Evolutionary conservation across 2,888 invertebrate genomes (phyloP), one percentile per base, ranked within the genome.

Genomic region (Criorhina ranunculi): DNA sequence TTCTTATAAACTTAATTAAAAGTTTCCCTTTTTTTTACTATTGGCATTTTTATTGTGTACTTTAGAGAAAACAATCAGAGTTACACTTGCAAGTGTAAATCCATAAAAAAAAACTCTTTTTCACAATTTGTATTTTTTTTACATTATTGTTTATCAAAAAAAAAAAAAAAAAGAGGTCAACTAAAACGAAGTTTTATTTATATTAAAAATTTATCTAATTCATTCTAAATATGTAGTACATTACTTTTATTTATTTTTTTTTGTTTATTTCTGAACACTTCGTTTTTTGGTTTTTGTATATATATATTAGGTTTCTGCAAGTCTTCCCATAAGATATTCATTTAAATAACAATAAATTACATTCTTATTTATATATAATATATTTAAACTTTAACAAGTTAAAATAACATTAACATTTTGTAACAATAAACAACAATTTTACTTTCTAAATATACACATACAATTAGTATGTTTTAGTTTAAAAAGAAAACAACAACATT

Each of bases 231-330:
- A 66, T 42, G 29, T n/a, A n/a, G n/a, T n/a, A n/a, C n/a, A n/a
- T n/a, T n/a, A n/a, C n/a, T n/a, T n/a, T 42, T 60, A 24, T 69
- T 62, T 29, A 6, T 67, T 66, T 57, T 59, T 40, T 29, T 15
- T 8, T 44, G 46, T 37, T 62, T n/a, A n/a, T 60, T 42, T 83
- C 57, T 75, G 75, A 85, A 85, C 85, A 79, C 85, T 75, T 79
- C 69, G 62, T 78, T 62, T 60, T 35, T 8, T 66, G 35, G 11
- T 76, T 66, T 37, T 37, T 69, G 60, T 60, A 1, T 53, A 62
- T 62, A 40, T 70, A 64, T 75, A 69, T 42, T 3, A 37, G n/a
- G n/a, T n/a, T n/a, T 75, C 42, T 70, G 33, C 77, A 75, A 78
- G 78, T 83, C 83, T 83, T 83, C 62, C 67, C 17, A 33, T 40